A percentile compares a stretch with the other conserved stretches of the same genome.
Evolutionary conservation across 2,888 invertebrate species (phyloP).

Genomic region (Drosophila gaucha): DNA sequence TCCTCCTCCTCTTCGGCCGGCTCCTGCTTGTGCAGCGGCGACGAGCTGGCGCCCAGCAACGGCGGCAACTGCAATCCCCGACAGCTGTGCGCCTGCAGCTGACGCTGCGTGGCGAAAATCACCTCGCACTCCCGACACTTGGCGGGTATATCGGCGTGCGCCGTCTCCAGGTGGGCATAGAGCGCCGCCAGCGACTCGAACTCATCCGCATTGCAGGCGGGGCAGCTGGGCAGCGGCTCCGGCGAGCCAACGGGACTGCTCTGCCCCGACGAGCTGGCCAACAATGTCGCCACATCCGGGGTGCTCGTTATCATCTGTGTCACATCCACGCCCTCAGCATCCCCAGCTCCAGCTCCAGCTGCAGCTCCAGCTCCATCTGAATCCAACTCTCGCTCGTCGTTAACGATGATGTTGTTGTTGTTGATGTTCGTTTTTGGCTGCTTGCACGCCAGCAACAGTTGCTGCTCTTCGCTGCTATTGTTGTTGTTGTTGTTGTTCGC

Average conservation of each 20-base stretch:
- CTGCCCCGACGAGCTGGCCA: conserved; percentile 51
- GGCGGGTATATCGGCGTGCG: conserved; percentile 88
- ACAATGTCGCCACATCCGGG: conserved; percentile 65
- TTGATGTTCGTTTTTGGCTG: conserved; percentile 83
- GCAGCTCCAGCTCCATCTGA: conserved; percentile 12
- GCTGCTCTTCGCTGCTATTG: conserved; percentile 65
- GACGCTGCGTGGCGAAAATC: conserved; percentile 90
- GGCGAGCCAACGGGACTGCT: conserved; percentile 23
- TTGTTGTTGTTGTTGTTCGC: conserved; percentile 74
- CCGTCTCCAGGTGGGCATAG: conserved; percentile 88
- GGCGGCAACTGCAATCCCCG: conserved; percentile 40
- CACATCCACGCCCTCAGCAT: conserved; percentile 26
- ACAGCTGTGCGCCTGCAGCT: conserved; percentile 88
- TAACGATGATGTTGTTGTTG: conserved; percentile 73
- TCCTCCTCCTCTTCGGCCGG: conserved; percentile 27
- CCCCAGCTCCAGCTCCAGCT: conserved; percentile 13
- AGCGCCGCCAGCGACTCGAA: conserved; percentile 87
- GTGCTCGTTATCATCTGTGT: conserved; percentile 64
- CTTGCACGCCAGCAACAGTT: conserved; percentile 45
- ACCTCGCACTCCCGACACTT: conserved; percentile 91
- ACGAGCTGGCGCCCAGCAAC: conserved; percentile 54
- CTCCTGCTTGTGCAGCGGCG: conserved; percentile 55
- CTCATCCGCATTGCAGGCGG: conserved; percentile 87
- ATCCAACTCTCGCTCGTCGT: conserved; percentile 28
- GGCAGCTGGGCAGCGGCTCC: conserved; percentile 85